Conservation (phyloP, 2,113 vertebrate species). For the Suncus etruscus region DNA sequence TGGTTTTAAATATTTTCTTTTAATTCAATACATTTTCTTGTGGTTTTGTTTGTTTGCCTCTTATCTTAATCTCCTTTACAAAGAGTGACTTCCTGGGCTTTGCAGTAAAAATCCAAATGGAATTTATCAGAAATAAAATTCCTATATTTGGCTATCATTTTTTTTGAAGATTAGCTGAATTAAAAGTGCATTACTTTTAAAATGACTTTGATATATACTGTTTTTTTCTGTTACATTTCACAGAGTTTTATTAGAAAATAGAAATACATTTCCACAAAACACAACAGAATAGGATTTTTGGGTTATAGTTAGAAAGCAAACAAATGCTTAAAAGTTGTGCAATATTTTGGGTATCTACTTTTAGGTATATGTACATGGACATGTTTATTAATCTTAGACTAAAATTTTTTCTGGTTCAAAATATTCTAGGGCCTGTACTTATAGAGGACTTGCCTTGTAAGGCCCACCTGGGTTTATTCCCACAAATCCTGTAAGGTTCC, state of each 20-base stretch:
- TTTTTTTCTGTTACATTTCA: slow-evolving; percentile 52
- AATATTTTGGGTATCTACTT: neutral
- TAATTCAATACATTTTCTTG: slow-evolving; percentile 4
- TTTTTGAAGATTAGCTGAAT: neutral
- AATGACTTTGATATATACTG: slow-evolving; percentile 1
- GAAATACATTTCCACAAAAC: slow-evolving; percentile 17
- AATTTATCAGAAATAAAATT: slow-evolving; percentile 22
- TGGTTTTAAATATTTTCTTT: slow-evolving; percentile 45
- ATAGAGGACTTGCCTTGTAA: too few species aligned
- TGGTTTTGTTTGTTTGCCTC: neutral
- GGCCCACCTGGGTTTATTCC: too few species aligned
- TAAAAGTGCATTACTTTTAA: slow-evolving; percentile 48
- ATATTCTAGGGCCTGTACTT: neutral
- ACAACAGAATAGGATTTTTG: neutral
- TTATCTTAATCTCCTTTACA: slow-evolving; percentile 28
- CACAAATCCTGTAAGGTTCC: too few species aligned
- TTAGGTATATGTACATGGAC: neutral
- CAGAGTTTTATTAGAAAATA: slow-evolving; percentile 30
- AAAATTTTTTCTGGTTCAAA: neutral
- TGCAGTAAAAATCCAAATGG: slow-evolving; percentile 10
- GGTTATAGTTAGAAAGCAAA: slow-evolving; percentile 17
- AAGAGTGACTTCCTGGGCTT: slow-evolving; percentile 12
- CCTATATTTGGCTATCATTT: neutral
- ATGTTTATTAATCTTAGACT: neutral
- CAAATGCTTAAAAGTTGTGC: neutral